Conservation (phyloP, 1,140 invertebrate genomes). For the Bombus breviceps region DNA sequence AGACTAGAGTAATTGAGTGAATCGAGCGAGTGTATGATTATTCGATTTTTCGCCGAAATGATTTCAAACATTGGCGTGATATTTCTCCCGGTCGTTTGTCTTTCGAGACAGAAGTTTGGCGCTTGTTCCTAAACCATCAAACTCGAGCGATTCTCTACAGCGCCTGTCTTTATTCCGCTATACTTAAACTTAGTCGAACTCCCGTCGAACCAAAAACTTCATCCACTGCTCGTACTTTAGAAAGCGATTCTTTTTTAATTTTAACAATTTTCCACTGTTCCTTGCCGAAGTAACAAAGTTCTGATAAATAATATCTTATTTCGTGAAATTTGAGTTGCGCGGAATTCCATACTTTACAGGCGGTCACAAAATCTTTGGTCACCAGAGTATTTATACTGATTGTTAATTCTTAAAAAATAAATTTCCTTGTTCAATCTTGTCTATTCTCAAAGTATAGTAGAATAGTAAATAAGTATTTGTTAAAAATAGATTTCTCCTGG, state of each 20-base stretch:
- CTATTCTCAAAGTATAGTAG: too few relatives aligned
- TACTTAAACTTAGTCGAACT: neutral
- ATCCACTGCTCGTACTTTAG: neutral
- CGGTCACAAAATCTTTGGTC: neutral
- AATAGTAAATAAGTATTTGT: too few relatives aligned
- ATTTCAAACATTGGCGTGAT: neutral
- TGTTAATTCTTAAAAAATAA: neutral
- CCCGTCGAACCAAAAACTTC: neutral
- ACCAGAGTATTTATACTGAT: neutral
- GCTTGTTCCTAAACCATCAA: neutral
- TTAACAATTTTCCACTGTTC: neutral
- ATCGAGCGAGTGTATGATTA: too few relatives aligned
- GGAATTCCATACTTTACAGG: neutral
- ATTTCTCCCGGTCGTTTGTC: neutral
- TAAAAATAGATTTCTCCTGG: too few relatives aligned
- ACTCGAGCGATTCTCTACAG: neutral
- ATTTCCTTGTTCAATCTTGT: neutral
- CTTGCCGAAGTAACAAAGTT: neutral
- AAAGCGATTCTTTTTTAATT: neutral
- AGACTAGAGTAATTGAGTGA: neutral
- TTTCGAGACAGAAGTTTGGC: slow-evolving; percentile 5
- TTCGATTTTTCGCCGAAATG: neutral
- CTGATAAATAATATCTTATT: too few relatives aligned
- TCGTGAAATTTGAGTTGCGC: too few relatives aligned
- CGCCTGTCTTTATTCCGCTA: neutral